Percentiles rank a stretch among this genome's conserved stretches.
Conservation (phyloP, 2,888 invertebrate species). For the Hylaea fasciaria region DNA sequence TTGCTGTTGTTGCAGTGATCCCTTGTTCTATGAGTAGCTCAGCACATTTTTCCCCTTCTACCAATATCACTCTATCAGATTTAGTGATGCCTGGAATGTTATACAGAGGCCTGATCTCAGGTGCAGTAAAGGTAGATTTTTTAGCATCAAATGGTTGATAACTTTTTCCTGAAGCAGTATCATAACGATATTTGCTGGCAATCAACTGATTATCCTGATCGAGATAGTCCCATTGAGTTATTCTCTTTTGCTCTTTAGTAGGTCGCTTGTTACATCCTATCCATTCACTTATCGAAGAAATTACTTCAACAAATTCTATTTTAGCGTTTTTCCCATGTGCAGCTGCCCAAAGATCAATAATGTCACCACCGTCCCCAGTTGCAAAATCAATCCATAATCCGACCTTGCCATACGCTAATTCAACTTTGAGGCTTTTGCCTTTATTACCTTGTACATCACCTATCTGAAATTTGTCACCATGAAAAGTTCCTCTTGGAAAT, state of each 20-base stretch:
- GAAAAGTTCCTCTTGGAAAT: slow-evolving; percentile 20
- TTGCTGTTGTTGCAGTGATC: slow-evolving; percentile 20
- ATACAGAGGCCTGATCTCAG: slow-evolving; percentile 8
- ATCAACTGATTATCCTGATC: slow-evolving; percentile 7
- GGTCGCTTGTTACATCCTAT: slow-evolving; percentile 6
- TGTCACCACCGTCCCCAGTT: slow-evolving; percentile 6
- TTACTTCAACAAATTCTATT: neutral
- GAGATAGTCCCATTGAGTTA: slow-evolving; percentile 17
- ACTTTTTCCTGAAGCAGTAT: slow-evolving; percentile 1
- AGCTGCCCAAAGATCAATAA: slow-evolving; percentile 15
- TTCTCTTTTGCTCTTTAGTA: slow-evolving; percentile 8
- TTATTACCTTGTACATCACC: too few species aligned
- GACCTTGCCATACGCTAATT: slow-evolving; percentile 5
- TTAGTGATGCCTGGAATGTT: slow-evolving; percentile 11
- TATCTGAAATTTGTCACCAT: slow-evolving; percentile 19
- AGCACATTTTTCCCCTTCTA: slow-evolving; percentile 8
- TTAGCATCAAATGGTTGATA: slow-evolving; percentile 13
- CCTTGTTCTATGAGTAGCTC: slow-evolving; percentile 17
- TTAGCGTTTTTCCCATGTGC: slow-evolving; percentile 5
- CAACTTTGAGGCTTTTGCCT: slow-evolving; percentile 11
- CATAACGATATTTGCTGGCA: slow-evolving; percentile 11
- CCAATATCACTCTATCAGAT: slow-evolving; percentile 4
- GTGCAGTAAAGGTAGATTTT: slow-evolving; percentile 5
- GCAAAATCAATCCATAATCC: slow-evolving; percentile 7
- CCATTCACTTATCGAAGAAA: slow-evolving; percentile 10